Percentiles rank a stretch among this genome's conserved stretches.
phyloP scores from a whole-genome alignment of 2,888 invertebrate genomes.

The Acheta domesticus region DNA sequence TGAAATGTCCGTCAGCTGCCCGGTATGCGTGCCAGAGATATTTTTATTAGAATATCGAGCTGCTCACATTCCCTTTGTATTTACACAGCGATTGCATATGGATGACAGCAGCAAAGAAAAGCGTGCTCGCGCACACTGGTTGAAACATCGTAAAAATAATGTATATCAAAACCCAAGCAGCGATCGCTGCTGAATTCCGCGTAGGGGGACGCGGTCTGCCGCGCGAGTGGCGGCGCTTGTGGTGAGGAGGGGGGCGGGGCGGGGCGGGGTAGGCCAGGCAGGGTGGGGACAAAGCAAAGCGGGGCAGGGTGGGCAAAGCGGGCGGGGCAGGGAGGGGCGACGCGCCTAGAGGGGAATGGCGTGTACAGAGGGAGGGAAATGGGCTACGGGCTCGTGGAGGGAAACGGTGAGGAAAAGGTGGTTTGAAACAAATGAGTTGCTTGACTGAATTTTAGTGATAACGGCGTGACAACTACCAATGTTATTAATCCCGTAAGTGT shows the following conservation, averaged over 20 bases:
- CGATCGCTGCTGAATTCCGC: slow-evolving; percentile 6
- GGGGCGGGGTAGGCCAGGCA: no score
- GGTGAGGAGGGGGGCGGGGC: neutral
- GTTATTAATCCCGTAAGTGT: no score
- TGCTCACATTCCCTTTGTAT: neutral
- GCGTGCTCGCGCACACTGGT: neutral
- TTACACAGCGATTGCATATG: slow-evolving; percentile 18
- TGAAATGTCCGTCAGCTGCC: neutral
- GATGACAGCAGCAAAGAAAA: neutral
- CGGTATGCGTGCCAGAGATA: neutral
- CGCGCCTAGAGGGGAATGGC: no score
- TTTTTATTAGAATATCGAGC: slow-evolving; percentile 2
- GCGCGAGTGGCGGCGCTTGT: neutral
- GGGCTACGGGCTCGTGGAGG: no score
- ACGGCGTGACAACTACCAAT: no score
- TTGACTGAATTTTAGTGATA: no score
- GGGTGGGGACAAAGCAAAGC: no score
- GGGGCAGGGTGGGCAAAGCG: no score
- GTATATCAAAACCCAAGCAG: neutral
- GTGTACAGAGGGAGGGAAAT: no score
- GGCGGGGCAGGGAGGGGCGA: no score
- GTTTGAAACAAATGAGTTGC: neutral
- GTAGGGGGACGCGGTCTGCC: neutral
- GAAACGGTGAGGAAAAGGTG: neutral
- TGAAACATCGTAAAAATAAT: neutral